Conservation (phyloP, 2,113 vertebrate genomes). For the Spea multiplicata region DNA sequence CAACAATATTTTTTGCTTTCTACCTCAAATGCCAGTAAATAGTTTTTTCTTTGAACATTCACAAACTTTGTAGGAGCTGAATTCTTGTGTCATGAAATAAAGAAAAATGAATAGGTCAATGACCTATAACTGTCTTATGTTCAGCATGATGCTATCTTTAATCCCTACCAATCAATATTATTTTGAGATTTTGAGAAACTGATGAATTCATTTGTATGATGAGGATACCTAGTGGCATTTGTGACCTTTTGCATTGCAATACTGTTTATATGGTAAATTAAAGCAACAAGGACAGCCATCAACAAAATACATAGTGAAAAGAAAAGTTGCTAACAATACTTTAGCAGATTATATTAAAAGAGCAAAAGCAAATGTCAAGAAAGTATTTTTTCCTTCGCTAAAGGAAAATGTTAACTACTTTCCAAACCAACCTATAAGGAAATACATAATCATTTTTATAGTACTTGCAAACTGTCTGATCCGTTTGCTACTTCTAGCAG, state of each 20-base stretch:
- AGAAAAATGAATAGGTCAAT: conserved; percentile 16
- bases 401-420: conserved; percentile 4
- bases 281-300: conserved; percentile 30
- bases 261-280: conserved; percentile 19
- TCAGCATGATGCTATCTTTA: not conserved
- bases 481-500: too few species aligned
- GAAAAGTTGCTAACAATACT: conserved; percentile 15
- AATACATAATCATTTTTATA: too few species aligned
- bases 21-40: too few species aligned
- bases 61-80: too few species aligned
- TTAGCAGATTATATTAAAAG: conserved; percentile 28
- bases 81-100: not conserved
- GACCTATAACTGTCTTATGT: not conserved
- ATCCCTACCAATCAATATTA: conserved; percentile 17
- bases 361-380: conserved; percentile 25
- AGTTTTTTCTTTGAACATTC: too few species aligned
- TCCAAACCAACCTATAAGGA: not conserved
- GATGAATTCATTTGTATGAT: conserved; percentile 15
- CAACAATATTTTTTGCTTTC: too few species aligned
- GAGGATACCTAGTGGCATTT: conserved; percentile 19
- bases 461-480: too few species aligned
- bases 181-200: not conserved
- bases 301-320: conserved; percentile 20
- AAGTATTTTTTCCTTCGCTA: conserved; percentile 14
- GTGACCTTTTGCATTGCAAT: conserved; percentile 22